A percentile compares a stretch with the other conserved stretches of the same genome.
Evolutionary conservation across 92 coral and sea anemone genomes (phyloP).

Genomic region (Palythoa heliodiscus): DNA sequence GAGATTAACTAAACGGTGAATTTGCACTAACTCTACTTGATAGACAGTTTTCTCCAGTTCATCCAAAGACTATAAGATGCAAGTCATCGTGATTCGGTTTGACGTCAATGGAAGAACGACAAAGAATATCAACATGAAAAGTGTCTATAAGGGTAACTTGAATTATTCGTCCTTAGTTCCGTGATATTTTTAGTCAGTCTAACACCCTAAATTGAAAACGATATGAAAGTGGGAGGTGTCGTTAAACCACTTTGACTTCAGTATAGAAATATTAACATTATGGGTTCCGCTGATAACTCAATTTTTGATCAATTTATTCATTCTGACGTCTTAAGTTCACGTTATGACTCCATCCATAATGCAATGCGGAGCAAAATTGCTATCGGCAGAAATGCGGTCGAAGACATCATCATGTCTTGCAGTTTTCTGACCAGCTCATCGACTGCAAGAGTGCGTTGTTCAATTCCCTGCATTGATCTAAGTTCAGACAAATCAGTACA

Average conservation of each 20-base stretch:
- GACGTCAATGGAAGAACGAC: conserved; percentile 7
- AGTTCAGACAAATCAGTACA: neutral
- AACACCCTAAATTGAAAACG: no score
- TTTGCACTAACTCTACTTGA: neutral
- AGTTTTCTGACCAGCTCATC: neutral
- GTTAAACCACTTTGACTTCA: neutral
- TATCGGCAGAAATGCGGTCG: neutral
- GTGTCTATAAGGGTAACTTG: neutral
- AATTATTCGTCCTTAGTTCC: neutral
- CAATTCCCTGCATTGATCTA: neutral
- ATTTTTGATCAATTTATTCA: no score
- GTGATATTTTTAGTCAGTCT: neutral
- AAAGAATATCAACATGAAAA: neutral
- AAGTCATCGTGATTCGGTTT: neutral
- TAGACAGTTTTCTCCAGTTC: neutral
- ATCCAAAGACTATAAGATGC: no score
- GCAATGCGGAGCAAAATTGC: neutral
- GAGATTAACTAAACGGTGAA: neutral
- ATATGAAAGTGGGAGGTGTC: neutral
- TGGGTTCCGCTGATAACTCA: no score
- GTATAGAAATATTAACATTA: neutral
- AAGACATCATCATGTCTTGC: neutral
- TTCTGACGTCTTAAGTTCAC: neutral
- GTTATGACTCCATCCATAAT: neutral
- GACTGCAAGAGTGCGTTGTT: neutral